A percentile compares a stretch with the other conserved stretches of the same genome.
phyloP scores from a whole-genome alignment of 2,797 vertebrate genomes.

The Scyliorhinus canicula region DNA sequence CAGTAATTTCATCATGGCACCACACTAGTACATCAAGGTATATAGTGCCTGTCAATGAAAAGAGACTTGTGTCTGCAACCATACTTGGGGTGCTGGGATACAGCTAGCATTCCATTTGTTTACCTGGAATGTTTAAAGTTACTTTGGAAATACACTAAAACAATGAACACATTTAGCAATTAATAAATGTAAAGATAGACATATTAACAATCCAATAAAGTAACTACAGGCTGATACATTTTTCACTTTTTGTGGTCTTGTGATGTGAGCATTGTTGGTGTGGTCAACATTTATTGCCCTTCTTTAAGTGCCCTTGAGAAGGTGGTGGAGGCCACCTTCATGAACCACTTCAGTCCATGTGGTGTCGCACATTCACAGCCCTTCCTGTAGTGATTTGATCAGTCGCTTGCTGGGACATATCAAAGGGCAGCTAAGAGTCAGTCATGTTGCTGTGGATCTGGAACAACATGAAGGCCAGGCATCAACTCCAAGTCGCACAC shows the following conservation, averaged over 20 bases:
- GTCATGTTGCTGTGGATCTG: neutral
- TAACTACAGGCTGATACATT: neutral
- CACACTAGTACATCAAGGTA: neutral
- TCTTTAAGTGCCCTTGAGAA: neutral
- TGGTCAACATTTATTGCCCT: too few species aligned
- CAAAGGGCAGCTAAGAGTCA: neutral
- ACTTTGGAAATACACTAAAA: neutral
- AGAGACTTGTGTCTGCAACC: slow-evolving; percentile 20
- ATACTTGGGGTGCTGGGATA: neutral
- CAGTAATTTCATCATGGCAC: slow-evolving; percentile 32
- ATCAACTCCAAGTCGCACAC: neutral
- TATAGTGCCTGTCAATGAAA: neutral
- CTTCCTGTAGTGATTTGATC: neutral
- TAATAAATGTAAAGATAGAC: neutral
- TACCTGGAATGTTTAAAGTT: neutral
- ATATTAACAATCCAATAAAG: neutral
- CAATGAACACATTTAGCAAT: neutral
- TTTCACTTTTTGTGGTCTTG: neutral
- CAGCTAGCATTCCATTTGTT: neutral
- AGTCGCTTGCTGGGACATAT: neutral
- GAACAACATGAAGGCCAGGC: neutral
- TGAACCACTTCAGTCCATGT: neutral
- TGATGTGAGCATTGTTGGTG: neutral
- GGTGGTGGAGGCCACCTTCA: neutral
- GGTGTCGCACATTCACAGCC: neutral